Conservation (phyloP, 2,888 invertebrate species). For the Loripinus fragilis region DNA sequence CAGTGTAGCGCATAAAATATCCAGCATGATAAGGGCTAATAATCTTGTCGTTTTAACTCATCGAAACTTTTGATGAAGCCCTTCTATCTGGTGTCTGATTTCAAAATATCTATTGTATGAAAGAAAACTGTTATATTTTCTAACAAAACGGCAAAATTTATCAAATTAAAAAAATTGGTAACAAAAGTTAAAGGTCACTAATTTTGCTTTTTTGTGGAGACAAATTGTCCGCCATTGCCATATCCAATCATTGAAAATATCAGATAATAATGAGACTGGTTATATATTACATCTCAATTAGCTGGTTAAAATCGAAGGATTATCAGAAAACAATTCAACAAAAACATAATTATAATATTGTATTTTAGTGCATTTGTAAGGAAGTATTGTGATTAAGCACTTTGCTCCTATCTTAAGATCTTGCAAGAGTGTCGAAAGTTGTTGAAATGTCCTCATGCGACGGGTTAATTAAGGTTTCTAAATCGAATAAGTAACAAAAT, state of each 20-base stretch:
- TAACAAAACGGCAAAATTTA: slow-evolving; percentile 9
- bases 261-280: not conserved
- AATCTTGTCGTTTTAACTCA: not conserved
- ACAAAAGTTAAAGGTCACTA: slow-evolving; percentile 6
- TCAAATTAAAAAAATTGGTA: not conserved
- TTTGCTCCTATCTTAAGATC: not conserved
- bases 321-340: slow-evolving; percentile 12
- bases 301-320: not conserved
- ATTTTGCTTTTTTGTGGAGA: slow-evolving; percentile 6
- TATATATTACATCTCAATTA: not conserved
- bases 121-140: slow-evolving; percentile 14
- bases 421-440: slow-evolving; percentile 1
- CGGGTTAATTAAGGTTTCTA: slow-evolving; percentile 10
- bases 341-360: slow-evolving; percentile 14
- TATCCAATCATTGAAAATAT: not conserved
- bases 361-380: not conserved
- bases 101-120: not conserved
- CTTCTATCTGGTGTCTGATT: not conserved
- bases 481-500: slow-evolving; percentile 1
- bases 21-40: too few relatives aligned
- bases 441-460: not conserved
- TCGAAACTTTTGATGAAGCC: not conserved
- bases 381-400: not conserved
- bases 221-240: slow-evolving; percentile 19
- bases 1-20: too few relatives aligned